Conservation (phyloP, 2,113 vertebrate species). For the Turnix velox region DNA sequence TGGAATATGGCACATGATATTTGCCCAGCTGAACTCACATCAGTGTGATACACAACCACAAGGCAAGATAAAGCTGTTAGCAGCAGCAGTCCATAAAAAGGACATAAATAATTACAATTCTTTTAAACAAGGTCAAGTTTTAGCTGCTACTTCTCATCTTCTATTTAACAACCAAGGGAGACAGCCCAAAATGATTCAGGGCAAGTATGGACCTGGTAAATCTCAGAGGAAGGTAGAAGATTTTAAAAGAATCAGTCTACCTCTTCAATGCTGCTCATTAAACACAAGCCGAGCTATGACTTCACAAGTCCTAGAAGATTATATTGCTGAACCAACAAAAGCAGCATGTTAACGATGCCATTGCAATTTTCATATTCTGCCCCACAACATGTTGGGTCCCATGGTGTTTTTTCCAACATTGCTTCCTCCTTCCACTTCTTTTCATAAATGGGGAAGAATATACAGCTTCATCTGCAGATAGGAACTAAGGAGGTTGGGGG, state of each 20-base stretch:
- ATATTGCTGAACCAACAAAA: not conserved
- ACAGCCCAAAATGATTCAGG: not conserved
- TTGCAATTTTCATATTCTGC: not conserved
- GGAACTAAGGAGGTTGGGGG: not conserved
- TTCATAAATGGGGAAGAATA: not conserved
- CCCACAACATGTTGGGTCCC: not conserved
- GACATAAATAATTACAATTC: slow-evolving; percentile 14
- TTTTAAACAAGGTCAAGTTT: slow-evolving; percentile 24
- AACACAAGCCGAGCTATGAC: not conserved
- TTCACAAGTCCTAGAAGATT: not conserved
- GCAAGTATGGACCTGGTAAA: not conserved
- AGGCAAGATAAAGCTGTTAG: not conserved
- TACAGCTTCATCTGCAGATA: not conserved
- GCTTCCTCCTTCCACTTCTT: not conserved
- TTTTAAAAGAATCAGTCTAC: not conserved
- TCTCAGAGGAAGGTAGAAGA: not conserved
- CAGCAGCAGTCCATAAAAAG: not conserved
- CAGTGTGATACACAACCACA: not conserved
- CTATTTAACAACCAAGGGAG: not conserved
- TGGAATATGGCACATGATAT: not conserved
- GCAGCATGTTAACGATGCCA: not conserved
- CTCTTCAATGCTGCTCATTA: not conserved
- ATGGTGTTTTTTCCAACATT: not conserved
- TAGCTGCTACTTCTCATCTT: slow-evolving; percentile 3
- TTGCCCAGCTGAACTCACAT: slow-evolving; percentile 50